phyloP scores from a whole-genome alignment of 2,888 invertebrate species.

The Gibbula magus region DNA sequence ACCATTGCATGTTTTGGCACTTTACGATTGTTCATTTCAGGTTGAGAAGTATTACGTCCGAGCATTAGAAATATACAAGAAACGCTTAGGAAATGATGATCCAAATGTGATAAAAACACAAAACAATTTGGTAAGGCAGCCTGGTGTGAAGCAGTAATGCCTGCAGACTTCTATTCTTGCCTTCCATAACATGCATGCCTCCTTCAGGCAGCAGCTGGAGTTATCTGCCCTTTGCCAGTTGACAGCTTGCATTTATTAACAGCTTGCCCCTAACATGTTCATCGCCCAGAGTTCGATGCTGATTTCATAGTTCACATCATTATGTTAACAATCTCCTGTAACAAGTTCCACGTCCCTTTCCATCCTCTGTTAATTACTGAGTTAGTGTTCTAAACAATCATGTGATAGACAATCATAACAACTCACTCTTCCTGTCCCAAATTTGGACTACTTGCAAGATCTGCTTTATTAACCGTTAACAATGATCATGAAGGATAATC shows the following conservation, averaged over 20 bases:
- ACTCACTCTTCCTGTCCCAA: no score
- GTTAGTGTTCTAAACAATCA: no score
- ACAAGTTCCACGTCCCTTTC: no score
- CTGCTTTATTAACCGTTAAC: no score
- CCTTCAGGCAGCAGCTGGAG: neutral
- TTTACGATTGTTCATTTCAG: constrained; percentile 56
- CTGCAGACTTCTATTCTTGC: neutral
- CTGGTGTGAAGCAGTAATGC: neutral
- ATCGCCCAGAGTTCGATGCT: neutral
- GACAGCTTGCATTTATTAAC: neutral
- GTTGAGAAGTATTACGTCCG: constrained; percentile 89
- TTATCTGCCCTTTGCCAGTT: constrained; percentile 9
- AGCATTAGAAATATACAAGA: constrained; percentile 98
- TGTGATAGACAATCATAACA: no score
- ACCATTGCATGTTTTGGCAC: constrained; percentile 2
- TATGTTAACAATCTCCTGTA: neutral
- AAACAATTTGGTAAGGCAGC: constrained; percentile 86
- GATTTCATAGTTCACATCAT: neutral
- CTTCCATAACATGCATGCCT: constrained; percentile 6
- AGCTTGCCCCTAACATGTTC: neutral
- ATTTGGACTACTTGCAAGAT: no score
- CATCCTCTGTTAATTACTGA: no score
- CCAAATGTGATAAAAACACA: constrained; percentile 99
- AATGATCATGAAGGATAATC: no score
- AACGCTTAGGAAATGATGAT: constrained; percentile 89